phyloP scores from a whole-genome alignment of 2,797 vertebrate genomes.

The Capromys pilorides region DNA sequence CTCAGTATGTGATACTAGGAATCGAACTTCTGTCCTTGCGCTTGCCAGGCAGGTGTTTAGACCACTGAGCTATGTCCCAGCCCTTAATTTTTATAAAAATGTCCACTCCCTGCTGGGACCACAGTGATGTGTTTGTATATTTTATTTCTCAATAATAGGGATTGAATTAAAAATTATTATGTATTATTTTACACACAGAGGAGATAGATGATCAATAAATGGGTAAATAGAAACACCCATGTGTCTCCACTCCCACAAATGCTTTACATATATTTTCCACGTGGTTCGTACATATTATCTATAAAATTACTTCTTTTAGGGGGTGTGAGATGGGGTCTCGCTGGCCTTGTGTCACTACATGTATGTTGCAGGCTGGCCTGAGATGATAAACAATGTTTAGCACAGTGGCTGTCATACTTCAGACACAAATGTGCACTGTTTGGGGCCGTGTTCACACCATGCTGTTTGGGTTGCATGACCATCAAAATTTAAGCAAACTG shows the following conservation, averaged over 20 bases:
- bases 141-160: neutral
- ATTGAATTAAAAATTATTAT: neutral
- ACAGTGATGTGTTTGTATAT: neutral
- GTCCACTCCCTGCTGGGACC: neutral
- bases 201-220: neutral
- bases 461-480: neutral
- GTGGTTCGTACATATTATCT: neutral
- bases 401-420: no score
- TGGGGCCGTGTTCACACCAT: neutral
- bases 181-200: constrained; percentile 10
- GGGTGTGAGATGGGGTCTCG: neutral
- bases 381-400: neutral
- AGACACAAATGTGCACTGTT: neutral
- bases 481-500: neutral
- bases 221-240: neutral
- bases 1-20: no score
- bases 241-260: neutral
- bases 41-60: no score
- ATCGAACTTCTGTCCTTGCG: no score
- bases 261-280: neutral
- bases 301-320: neutral
- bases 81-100: neutral
- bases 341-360: neutral
- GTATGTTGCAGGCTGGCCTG: neutral
- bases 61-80: no score